Conservation (phyloP, 2,888 invertebrate genomes). For the Steinernema carpocapsae region DNA sequence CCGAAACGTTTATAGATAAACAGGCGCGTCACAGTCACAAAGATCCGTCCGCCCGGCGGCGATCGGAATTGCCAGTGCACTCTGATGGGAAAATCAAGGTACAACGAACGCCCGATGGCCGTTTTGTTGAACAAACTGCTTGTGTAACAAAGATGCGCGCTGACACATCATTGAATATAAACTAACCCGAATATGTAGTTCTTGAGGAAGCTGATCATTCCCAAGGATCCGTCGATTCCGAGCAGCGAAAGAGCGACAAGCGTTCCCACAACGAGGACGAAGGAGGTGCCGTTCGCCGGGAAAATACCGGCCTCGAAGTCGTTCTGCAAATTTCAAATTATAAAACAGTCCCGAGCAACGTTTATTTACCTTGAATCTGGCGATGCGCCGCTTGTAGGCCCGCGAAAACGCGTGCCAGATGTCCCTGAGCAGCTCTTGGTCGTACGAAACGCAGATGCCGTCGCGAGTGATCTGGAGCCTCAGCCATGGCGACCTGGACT, state of each 20-base stretch:
- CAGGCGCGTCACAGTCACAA: too few species aligned
- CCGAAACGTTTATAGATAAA: too few species aligned
- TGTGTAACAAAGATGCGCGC: too few species aligned
- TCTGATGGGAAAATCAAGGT: too few species aligned
- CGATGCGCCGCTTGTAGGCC: constrained; percentile 89
- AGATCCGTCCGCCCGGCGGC: too few species aligned
- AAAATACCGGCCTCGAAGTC: background rate
- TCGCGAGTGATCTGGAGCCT: constrained; percentile 83
- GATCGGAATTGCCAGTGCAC: too few species aligned
- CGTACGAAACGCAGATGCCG: constrained; percentile 82
- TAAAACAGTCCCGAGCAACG: too few species aligned
- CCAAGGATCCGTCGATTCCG: constrained; percentile 73
- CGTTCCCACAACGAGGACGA: constrained; percentile 75
- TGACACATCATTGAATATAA: too few species aligned
- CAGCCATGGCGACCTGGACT: too few species aligned
- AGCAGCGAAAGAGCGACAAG: constrained; percentile 79
- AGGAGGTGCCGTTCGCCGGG: background rate
- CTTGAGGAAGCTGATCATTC: constrained; percentile 80
- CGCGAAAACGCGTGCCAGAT: constrained; percentile 92
- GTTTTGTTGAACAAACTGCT: too few species aligned
- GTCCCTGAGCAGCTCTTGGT: constrained; percentile 79
- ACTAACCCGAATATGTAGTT: constrained; percentile 77
- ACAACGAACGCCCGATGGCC: too few species aligned
- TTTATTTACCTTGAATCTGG: constrained; percentile 87
- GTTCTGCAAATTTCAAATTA: background rate